Percentiles rank a stretch among this genome's conserved stretches.
phyloP scores from a whole-genome alignment of 2,113 vertebrate species.

The Lucifuga dentata region DNA sequence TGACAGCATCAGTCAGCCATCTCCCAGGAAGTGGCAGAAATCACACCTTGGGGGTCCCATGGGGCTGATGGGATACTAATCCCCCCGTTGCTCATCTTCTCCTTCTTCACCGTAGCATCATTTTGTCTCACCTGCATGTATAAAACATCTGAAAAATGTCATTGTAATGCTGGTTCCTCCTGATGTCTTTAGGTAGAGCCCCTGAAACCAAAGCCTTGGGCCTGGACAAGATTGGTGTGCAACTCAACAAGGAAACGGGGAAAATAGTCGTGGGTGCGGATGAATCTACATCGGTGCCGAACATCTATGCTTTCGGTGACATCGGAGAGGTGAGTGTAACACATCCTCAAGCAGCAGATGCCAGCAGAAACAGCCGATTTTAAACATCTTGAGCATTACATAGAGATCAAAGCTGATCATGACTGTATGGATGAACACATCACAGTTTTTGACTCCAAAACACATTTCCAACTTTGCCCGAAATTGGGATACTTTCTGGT shows the following conservation, averaged over 20 bases:
- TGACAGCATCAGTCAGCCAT: constrained; percentile 85
- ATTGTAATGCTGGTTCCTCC: constrained; percentile 28
- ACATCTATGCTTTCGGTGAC: constrained; percentile 93
- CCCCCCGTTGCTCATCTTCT: too few relatives aligned
- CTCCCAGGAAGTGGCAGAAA: constrained; percentile 88
- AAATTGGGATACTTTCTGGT: too few relatives aligned
- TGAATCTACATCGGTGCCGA: constrained; percentile 89
- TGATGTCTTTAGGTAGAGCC: constrained; percentile 84
- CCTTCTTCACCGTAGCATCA: too few relatives aligned
- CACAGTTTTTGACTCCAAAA: too few relatives aligned
- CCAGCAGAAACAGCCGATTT: neutral
- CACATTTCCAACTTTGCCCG: too few relatives aligned
- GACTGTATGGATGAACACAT: too few relatives aligned
- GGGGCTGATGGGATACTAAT: constrained; percentile 79
- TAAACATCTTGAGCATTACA: too few relatives aligned
- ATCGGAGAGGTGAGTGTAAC: constrained; percentile 85
- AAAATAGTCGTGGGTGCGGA: constrained; percentile 88
- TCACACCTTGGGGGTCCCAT: constrained; percentile 80
- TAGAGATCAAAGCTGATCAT: too few relatives aligned
- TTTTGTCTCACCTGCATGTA: too few relatives aligned
- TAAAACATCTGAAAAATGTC: too few relatives aligned
- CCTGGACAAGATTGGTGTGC: constrained; percentile 85
- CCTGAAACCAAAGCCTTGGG: constrained; percentile 87
- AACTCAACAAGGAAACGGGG: constrained; percentile 81
- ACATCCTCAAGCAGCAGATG: neutral